Conservation (phyloP, 1,140 invertebrate species). For the Aradophagus sp. region DNA sequence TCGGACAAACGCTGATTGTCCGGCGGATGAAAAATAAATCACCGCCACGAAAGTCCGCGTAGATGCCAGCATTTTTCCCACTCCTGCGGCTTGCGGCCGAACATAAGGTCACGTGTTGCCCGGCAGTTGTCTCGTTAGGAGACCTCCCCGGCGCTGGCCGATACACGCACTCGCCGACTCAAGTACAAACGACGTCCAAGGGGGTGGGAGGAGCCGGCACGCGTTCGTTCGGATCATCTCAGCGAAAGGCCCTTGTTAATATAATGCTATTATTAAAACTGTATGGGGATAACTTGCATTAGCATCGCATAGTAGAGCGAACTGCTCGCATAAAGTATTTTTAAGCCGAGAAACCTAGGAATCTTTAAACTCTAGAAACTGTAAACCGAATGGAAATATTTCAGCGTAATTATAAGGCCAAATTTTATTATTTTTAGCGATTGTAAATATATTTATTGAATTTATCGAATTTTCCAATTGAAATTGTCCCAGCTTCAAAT, state of each 20-base stretch:
- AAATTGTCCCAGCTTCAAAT: no score
- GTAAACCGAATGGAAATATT: no score
- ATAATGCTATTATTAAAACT: conserved; percentile 51
- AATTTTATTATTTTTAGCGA: no score
- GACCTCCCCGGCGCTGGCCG: conserved; percentile 36
- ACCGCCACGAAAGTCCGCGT: conserved; percentile 19
- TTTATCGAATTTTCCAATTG: no score
- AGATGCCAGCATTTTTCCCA: conserved; percentile 39
- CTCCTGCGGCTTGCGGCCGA: conserved; percentile 38
- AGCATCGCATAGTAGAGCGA: no score
- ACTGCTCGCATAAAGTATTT: no score
- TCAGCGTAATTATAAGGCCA: no score
- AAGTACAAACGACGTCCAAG: conserved; percentile 13
- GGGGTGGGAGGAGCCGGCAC: conserved; percentile 17
- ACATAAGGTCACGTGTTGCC: conserved; percentile 57
- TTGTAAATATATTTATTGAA: no score
- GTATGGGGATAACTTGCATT: no score
- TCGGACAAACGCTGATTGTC: conserved; percentile 11
- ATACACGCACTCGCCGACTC: conserved; percentile 7
- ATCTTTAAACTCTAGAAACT: no score
- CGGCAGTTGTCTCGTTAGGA: conserved; percentile 56
- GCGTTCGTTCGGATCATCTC: conserved; percentile 58
- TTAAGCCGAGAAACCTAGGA: no score
- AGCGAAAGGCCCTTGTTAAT: conserved; percentile 60
- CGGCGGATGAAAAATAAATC: conserved; percentile 39